Percentiles rank a stretch among this genome's conserved stretches.
Conservation (phyloP, 1,140 invertebrate species). For the Listronotus oregonensis region DNA sequence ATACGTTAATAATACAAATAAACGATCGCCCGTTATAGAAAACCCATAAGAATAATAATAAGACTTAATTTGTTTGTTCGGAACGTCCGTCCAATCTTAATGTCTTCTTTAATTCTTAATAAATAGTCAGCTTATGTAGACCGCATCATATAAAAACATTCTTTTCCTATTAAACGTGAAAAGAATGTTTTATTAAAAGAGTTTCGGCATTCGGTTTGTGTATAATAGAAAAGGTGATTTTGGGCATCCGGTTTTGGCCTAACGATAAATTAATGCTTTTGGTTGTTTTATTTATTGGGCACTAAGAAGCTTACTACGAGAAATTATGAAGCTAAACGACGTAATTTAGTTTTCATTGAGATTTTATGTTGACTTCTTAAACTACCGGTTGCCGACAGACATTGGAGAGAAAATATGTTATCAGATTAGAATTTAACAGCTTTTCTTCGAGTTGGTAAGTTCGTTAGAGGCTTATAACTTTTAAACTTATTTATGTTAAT, state of each 20-base stretch:
- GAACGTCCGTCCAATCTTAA: conserved; percentile 14
- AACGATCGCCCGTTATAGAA: too few relatives aligned
- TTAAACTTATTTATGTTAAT: too few relatives aligned
- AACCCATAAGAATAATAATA: conserved; percentile 29
- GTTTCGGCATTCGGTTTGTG: conserved; percentile 21
- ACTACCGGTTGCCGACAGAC: too few relatives aligned
- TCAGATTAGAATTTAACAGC: too few relatives aligned
- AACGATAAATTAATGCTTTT: conserved; percentile 28
- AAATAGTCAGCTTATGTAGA: conserved; percentile 27
- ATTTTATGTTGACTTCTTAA: too few relatives aligned
- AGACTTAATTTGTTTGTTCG: conserved; percentile 19
- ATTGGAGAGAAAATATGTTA: too few relatives aligned
- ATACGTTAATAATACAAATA: too few relatives aligned
- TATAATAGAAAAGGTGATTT: conserved; percentile 26
- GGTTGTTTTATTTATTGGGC: conserved; percentile 20
- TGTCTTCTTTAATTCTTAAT: conserved; percentile 29
- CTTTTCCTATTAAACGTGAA: conserved; percentile 31
- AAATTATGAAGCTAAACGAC: conserved; percentile 4
- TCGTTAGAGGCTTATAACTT: too few relatives aligned
- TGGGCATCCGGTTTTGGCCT: conserved; percentile 28
- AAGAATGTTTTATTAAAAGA: conserved; percentile 23
- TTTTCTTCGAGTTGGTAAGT: too few relatives aligned
- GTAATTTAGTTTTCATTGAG: too few relatives aligned
- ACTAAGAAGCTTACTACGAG: conserved; percentile 26
- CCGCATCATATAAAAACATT: conserved; percentile 19